phyloP scores from a whole-genome alignment of 2,888 invertebrate species.

The Erannis defoliaria region DNA sequence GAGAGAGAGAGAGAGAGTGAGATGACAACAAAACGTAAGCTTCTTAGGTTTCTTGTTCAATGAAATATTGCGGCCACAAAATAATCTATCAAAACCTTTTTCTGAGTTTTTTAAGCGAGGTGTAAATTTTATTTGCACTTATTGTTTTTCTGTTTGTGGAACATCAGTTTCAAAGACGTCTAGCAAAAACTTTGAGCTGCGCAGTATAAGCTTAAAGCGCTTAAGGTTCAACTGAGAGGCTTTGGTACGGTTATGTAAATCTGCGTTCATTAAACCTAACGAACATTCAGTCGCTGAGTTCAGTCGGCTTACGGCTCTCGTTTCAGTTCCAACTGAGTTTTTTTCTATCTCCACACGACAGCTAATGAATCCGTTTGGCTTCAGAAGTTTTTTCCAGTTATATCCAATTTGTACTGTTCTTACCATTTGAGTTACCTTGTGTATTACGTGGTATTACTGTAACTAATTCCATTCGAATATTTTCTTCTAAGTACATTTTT shows the following conservation, averaged over 20 bases:
- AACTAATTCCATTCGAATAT: not conserved
- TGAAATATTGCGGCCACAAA: no score
- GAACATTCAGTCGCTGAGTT: conserved; percentile 57
- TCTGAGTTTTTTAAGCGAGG: not conserved
- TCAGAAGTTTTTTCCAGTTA: conserved; percentile 6
- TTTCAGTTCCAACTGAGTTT: conserved; percentile 47
- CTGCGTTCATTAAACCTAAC: conserved; percentile 70
- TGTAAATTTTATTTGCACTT: not conserved
- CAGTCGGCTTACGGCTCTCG: conserved; percentile 54
- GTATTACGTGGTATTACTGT: not conserved
- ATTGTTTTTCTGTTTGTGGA: not conserved
- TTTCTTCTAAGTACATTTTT: no score
- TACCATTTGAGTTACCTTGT: not conserved
- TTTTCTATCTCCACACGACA: conserved; percentile 38
- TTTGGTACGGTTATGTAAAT: conserved; percentile 70
- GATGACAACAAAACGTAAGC: no score
- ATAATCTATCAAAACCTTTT: not conserved
- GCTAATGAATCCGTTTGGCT: conserved; percentile 41
- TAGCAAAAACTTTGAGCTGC: conserved; percentile 24
- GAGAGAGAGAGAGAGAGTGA: no score
- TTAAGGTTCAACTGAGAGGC: conserved; percentile 52
- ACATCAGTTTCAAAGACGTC: not conserved
- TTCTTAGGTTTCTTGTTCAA: not conserved
- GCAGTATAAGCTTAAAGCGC: conserved; percentile 48
- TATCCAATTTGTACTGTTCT: conserved; percentile 10